Percentiles rank a stretch among this genome's conserved stretches.
These are phyloP conservation scores for human DNA, from an alignment of 2,113 vertebrate genomes.

Conservation along the genomic window GRCh38 chrX:67202501-67203000, in stretches of 20 bases:
- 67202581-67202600: background rate
- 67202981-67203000: background rate
- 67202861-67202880: background rate
- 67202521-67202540: background rate
- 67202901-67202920: background rate
- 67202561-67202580: background rate
- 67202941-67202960: background rate
- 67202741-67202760: background rate
- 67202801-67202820: background rate
- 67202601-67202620: background rate
- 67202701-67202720: background rate
- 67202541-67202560: background rate
- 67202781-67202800: background rate
- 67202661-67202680: background rate
- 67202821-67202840: background rate
- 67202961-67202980: background rate
- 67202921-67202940: background rate
- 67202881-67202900: background rate
- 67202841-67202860: background rate
- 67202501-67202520: background rate
- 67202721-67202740: background rate
- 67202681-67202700: background rate
- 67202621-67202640: background rate
- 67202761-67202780: background rate
- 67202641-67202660: background rate